These are phyloP conservation scores for Saccostrea echinata DNA, from an alignment of 1,140 invertebrate species.

Conservation along the genomic window DNA sequence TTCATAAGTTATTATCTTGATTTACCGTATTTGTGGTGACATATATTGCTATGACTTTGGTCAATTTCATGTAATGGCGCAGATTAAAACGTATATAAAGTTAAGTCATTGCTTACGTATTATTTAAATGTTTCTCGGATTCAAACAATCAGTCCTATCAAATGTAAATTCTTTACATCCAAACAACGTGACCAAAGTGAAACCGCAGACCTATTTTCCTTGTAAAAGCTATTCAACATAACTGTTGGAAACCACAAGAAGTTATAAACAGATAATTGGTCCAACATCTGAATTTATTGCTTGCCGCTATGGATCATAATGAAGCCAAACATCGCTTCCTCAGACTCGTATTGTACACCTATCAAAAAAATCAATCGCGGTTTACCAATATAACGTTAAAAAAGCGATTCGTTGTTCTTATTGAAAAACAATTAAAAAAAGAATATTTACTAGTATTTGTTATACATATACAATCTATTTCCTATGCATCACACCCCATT, in stretches of 20 bases:
- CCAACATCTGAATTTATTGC: neutral
- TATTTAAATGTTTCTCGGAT: too few species aligned
- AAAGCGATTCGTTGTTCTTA: neutral
- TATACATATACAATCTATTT: too few species aligned
- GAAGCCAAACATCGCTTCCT: neutral
- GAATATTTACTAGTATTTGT: too few species aligned
- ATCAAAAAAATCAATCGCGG: neutral
- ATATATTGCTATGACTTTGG: too few species aligned
- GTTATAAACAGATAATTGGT: neutral
- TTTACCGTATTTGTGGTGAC: too few species aligned
- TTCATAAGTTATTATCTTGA: too few species aligned
- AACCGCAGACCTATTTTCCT: slow-evolving; percentile 5
- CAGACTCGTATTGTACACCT: neutral
- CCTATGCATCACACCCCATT: too few species aligned
- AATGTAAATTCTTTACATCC: neutral
- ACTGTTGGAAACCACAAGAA: neutral
- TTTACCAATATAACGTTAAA: neutral
- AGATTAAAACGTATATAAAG: too few species aligned
- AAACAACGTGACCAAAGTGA: neutral
- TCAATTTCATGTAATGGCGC: too few species aligned
- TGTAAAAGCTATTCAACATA: neutral
- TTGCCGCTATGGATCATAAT: neutral
- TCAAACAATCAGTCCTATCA: neutral
- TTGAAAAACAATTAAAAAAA: too few species aligned
- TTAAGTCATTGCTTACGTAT: too few species aligned